Base-by-base conservation (phyloP, 2,797 vertebrate species). In the Aselliscus stoliczkanus region DNA sequence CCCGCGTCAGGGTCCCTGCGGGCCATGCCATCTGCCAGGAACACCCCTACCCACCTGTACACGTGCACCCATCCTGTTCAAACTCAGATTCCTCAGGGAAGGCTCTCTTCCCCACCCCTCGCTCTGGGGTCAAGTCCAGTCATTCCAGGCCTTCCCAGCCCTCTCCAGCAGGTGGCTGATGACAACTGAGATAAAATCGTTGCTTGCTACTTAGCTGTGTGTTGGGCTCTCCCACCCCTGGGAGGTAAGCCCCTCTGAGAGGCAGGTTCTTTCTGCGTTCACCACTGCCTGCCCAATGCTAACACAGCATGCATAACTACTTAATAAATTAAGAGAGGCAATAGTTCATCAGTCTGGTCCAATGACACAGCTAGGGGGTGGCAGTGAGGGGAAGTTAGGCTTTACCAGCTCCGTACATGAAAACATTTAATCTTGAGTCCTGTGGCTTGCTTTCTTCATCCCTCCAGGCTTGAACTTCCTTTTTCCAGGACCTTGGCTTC, bases 371-470 rank as follows among this genome's bases (percentile, higher is more conserved):
- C 7, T 0, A 7, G 0, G 31, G 27, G 34, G 29, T 29, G 21
- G 8, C 5, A 0, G 10, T 0, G 5, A 0, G 8, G 8, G 8
- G 31, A 15, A 2, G 37, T 0, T 13, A 27, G 0, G 9, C 21
- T 15, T 50, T 27, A 3, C 23, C 4, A 34, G 37, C 21, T 23
- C 13, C 27, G 2, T 2, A 5, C 64, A 2, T 4, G 44, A 29
- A 44, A 52, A 54, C 12, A 34, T 0, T 0, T 17, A 27, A 7
- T 13, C 10, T 0, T 0, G 2, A 2, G 10, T 13, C 39, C 0
- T 0, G 10, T 1, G 11, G 39, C 2, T 34, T 18, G 20, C 31
- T 42, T 65, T 21, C 44, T 39, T 21, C 20, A 31, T 1, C 15
- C 27, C 7, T 27, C 83, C 25, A 0, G 14, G 56, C 21, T 44